phyloP scores from a whole-genome alignment of 2,113 vertebrate species.

The Pterophyllum scalare region DNA sequence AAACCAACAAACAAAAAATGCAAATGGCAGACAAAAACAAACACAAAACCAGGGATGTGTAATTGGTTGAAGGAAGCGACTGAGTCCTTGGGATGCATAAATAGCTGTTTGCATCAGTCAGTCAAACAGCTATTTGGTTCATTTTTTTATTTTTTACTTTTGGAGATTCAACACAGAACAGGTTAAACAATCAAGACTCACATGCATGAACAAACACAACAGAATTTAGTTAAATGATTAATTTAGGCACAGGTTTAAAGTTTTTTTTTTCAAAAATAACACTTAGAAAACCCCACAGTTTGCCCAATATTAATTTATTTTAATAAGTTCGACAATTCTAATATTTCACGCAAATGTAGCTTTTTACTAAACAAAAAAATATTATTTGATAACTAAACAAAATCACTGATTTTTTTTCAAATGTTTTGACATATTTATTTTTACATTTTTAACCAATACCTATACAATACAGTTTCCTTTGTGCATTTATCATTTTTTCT shows the following conservation, averaged over 20 bases:
- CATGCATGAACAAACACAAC: not conserved
- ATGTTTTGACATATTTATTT: not conserved
- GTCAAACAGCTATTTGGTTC: not conserved
- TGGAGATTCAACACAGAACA: not conserved
- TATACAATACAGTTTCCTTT: not conserved
- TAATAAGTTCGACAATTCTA: not conserved
- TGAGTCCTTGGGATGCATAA: conserved; percentile 20
- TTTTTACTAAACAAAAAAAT: too few species aligned
- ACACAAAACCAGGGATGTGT: conserved; percentile 1
- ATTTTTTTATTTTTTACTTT: not conserved
- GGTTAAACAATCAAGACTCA: not conserved
- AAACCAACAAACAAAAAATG: not conserved
- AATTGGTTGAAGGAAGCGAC: conserved; percentile 59
- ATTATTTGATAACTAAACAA: too few species aligned
- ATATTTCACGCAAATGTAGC: not conserved
- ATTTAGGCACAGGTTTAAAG: not conserved
- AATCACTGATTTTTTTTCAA: too few species aligned
- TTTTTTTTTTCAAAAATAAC: not conserved
- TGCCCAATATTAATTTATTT: not conserved
- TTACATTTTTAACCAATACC: not conserved
- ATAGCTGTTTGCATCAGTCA: conserved; percentile 15
- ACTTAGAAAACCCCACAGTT: too few species aligned
- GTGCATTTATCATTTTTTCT: not conserved
- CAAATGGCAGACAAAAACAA: not conserved
- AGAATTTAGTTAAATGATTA: not conserved